phyloP scores from a whole-genome alignment of 1,140 invertebrate species.

The Hirudo medicinalis region DNA sequence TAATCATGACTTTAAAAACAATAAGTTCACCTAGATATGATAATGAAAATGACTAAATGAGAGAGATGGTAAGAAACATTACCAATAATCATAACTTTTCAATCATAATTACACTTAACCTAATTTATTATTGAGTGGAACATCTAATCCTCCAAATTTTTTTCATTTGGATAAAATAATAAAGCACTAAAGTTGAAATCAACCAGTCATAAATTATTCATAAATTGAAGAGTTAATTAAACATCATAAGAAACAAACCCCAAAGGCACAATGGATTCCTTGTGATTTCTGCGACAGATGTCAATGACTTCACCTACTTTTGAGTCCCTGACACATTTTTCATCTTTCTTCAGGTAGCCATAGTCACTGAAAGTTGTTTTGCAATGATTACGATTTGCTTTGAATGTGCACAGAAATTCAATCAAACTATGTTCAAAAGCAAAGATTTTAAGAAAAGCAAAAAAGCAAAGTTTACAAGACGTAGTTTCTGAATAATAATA shows the following conservation, averaged over 20 bases:
- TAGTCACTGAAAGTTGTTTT: constrained; percentile 1
- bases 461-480: no score
- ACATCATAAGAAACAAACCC: constrained; percentile 14
- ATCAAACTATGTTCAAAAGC: no score
- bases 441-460: no score
- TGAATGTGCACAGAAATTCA: neutral
- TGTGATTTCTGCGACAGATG: constrained; percentile 8
- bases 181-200: no score
- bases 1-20: no score
- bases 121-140: neutral
- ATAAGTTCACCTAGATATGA: no score
- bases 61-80: neutral
- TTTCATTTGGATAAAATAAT: neutral
- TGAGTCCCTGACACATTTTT: constrained; percentile 13
- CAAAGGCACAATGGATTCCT: constrained; percentile 2
- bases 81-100: no score
- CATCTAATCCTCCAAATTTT: neutral
- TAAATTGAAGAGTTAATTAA: neutral
- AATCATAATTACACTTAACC: no score
- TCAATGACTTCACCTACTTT: neutral
- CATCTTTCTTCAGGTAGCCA: neutral
- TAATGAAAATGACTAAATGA: neutral
- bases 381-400: neutral
- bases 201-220: no score
- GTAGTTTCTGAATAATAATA: no score